Evolutionary conservation across 2,888 invertebrate genomes (phyloP).

Genomic region (Chrysomela aeneicollis): DNA sequence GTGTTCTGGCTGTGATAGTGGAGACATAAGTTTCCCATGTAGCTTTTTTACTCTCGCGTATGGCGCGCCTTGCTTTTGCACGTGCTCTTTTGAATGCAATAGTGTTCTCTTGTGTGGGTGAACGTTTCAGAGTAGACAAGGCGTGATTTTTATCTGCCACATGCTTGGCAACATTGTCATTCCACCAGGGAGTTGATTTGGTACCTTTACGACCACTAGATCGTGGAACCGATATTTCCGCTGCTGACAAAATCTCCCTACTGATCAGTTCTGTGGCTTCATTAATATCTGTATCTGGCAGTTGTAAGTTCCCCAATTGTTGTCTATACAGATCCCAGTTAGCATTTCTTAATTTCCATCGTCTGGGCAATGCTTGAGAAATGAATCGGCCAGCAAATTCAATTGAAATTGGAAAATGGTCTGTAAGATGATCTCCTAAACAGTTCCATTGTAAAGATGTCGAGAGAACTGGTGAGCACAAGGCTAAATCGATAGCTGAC

Average conservation of each 20-base stretch:
- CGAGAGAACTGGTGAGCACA: no score
- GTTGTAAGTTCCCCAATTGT: not conserved
- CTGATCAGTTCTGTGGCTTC: not conserved
- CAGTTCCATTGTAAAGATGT: no score
- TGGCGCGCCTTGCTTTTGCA: no score
- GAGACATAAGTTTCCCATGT: no score
- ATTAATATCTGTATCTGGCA: not conserved
- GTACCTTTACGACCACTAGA: not conserved
- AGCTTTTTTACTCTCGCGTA: no score
- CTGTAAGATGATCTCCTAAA: conserved; percentile 12
- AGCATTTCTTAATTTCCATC: not conserved
- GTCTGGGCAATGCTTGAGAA: conserved; percentile 5
- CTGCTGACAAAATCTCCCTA: not conserved
- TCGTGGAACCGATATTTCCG: not conserved
- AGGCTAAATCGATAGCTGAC: not conserved
- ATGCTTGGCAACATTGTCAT: not conserved
- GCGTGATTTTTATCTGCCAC: not conserved
- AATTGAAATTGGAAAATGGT: conserved; percentile 9
- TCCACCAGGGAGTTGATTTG: not conserved
- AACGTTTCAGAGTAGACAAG: not conserved
- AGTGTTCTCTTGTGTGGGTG: not conserved
- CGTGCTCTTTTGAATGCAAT: no score
- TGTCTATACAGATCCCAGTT: not conserved
- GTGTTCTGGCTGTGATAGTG: not conserved
- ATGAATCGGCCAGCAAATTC: conserved; percentile 3